These are phyloP conservation scores for Hemiprocne comata DNA, from an alignment of 2,113 vertebrate species.

Conservation along the genomic window DNA sequence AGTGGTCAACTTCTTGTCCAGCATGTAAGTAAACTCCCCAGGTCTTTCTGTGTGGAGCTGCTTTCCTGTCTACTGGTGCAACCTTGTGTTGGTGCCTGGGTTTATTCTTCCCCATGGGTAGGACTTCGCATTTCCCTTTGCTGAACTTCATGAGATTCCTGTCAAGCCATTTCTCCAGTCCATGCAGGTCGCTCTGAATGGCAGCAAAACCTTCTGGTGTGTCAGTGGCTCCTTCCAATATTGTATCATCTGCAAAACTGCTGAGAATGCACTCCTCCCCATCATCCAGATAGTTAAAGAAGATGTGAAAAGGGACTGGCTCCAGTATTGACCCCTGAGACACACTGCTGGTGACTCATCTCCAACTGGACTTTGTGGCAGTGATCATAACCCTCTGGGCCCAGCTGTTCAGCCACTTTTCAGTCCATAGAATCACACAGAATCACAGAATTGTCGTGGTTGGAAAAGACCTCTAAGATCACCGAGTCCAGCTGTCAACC, in stretches of 20 bases:
- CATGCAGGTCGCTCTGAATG: neutral
- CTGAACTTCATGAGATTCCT: neutral
- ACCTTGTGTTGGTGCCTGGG: neutral
- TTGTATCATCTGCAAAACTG: neutral
- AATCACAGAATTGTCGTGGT: too few relatives aligned
- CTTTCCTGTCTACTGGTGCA: neutral
- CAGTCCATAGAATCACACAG: too few relatives aligned
- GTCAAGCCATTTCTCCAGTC: neutral
- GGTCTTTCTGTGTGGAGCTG: neutral
- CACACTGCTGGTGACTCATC: too few relatives aligned
- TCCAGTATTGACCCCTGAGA: neutral
- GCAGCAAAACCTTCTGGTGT: neutral
- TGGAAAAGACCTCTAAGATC: too few relatives aligned
- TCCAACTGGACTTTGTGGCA: too few relatives aligned
- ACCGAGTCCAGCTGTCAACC: too few relatives aligned
- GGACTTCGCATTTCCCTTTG: neutral
- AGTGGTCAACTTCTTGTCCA: neutral
- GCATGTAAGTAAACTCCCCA: rapidly evolving
- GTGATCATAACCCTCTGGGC: too few relatives aligned
- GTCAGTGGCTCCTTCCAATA: neutral
- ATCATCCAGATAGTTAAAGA: neutral
- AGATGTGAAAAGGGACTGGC: neutral
- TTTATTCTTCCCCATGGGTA: neutral
- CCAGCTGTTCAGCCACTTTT: neutral
- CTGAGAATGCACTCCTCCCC: neutral